Evolutionary conservation across 2,888 invertebrate genomes (phyloP).

Genomic region (Catocala sponsa): DNA sequence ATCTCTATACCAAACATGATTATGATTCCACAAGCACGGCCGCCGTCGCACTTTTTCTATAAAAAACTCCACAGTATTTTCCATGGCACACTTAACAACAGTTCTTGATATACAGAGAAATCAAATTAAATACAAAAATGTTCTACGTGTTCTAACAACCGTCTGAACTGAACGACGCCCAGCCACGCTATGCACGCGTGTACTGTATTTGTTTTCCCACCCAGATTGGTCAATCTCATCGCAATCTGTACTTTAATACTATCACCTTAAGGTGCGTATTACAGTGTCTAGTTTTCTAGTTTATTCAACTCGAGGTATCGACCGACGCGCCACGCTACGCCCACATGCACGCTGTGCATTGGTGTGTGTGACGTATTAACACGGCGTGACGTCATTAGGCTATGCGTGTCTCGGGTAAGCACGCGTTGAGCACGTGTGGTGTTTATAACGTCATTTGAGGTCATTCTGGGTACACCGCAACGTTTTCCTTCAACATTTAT

Average conservation of each 20-base stretch:
- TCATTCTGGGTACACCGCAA: too few relatives aligned
- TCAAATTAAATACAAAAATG: too few relatives aligned
- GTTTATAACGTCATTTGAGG: too few relatives aligned
- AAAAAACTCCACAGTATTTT: constrained; percentile 26
- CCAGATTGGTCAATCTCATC: neutral
- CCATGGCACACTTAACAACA: neutral
- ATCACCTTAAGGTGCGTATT: constrained; percentile 1
- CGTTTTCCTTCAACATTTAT: too few relatives aligned
- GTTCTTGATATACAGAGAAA: too few relatives aligned
- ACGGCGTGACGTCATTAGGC: constrained; percentile 15
- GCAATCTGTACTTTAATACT: constrained; percentile 2
- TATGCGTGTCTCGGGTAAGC: neutral
- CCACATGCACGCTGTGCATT: constrained; percentile 15
- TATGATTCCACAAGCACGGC: constrained; percentile 29
- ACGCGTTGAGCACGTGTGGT: too few relatives aligned
- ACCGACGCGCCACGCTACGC: constrained; percentile 12
- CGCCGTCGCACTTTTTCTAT: constrained; percentile 18
- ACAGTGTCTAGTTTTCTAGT: neutral
- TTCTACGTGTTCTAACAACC: neutral
- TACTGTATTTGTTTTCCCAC: neutral
- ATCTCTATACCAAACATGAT: constrained; percentile 23
- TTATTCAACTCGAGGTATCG: constrained; percentile 4
- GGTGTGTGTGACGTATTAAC: constrained; percentile 9
- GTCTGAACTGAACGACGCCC: constrained; percentile 6
- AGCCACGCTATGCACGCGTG: constrained; percentile 23